Conservation (phyloP, 2,888 invertebrate genomes). For the Dynastes hyllus region DNA sequence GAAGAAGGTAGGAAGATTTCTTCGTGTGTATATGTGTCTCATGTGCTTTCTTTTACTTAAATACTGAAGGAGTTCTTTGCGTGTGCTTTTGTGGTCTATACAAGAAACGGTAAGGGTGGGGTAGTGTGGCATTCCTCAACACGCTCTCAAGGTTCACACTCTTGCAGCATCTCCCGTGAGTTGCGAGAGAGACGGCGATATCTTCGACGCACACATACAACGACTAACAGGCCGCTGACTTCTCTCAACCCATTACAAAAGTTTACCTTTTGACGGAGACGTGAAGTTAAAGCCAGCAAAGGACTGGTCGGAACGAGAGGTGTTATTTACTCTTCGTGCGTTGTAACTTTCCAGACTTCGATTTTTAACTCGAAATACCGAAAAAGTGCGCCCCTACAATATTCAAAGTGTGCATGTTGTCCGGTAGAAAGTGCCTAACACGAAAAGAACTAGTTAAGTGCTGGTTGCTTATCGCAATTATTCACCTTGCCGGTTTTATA, state of each 20-base stretch:
- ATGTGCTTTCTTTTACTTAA: neutral
- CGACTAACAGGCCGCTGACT: constrained; percentile 56
- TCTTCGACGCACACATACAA: constrained; percentile 33
- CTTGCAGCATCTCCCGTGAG: constrained; percentile 53
- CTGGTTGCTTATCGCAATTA: constrained; percentile 22
- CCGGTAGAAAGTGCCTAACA: constrained; percentile 1
- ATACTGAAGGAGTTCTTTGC: constrained; percentile 13
- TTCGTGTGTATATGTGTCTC: neutral
- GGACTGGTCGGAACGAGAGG: constrained; percentile 21
- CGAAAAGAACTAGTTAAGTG: constrained; percentile 23
- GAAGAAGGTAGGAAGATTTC: neutral
- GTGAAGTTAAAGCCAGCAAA: constrained; percentile 23
- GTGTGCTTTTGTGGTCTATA: constrained; percentile 24
- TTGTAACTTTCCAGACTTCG: constrained; percentile 3
- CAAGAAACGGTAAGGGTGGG: constrained; percentile 56
- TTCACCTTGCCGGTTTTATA: constrained; percentile 1
- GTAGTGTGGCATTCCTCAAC: constrained; percentile 61
- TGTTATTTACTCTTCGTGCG: constrained; percentile 16
- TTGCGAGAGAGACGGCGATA: constrained; percentile 50
- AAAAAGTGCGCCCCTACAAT: neutral
- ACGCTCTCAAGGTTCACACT: constrained; percentile 61
- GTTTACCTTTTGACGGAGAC: constrained; percentile 42
- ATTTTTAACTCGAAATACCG: neutral
- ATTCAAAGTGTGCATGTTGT: neutral
- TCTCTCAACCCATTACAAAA: constrained; percentile 49